Base-by-base conservation (phyloP, 2,888 invertebrate species). In the Meteorus cinctellus region DNA sequence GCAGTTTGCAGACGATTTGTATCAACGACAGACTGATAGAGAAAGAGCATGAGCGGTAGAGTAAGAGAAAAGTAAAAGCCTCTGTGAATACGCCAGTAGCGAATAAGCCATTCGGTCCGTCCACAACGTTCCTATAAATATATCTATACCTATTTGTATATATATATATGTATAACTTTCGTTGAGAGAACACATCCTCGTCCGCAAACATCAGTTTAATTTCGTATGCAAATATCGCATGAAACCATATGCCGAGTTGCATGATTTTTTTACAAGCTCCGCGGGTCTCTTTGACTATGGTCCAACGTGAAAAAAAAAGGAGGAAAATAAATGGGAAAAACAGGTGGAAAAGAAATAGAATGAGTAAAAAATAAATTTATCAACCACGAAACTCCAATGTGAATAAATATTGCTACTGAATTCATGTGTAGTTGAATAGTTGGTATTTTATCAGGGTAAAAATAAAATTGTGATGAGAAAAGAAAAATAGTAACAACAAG, bases 191-290 rank as follows among this genome's bases (percentile, higher is more conserved):
- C 76, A 84, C 85, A 83, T 84, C 84, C 82, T 82, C 81, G 84
- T 88, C 83, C 83, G 88, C 88, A 88, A 88, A 89, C 87, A 88
- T 84, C 85, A 86, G 84, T 87, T 88, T 89, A 89, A 89, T 89
- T 89, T 88, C 85, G 84, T 85, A 86, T 87, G 87, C 87, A 89
- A 89, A 89, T 87, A 89, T 85, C 82, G 83, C 81, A 82, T 83
- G 51, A 68, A 67, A 48, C 60, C 72, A 62, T 72, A 68, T 72
- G 34, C 19, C 48, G n/a, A 55, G 59, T 68, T 60, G 36, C 36
- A 70, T 75, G 51, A 68, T 62, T 63, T 75, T 75, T 75, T 63
- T 62, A 55, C 67, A 67, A 67, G n/a, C 31, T 29, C 45, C 31
- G 63, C 29, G n/a, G 10, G 34, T 59, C 34, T 59, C 59, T 60